Base-by-base conservation (phyloP, 2,113 vertebrate genomes). In the Cranoglanis bouderius region DNA sequence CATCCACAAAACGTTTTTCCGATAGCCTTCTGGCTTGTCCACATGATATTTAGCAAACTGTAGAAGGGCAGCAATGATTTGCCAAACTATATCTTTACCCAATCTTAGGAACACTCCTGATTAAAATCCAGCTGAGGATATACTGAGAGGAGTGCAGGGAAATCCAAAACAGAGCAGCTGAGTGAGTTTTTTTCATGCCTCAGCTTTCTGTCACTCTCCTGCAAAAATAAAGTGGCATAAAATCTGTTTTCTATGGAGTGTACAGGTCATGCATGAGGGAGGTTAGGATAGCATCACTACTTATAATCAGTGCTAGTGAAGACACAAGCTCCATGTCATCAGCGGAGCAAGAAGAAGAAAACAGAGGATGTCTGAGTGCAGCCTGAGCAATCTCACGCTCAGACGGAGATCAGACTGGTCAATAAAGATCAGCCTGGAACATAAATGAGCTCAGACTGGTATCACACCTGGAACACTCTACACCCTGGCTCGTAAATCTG, bases 151-250 rank as follows among this genome's bases (percentile, higher is more conserved):
- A 46, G 51, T 84, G 57, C 74, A 18, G 32, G 26, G 16, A 35
- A 80, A 46, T 14, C 82, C 55, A 80, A 81, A 70, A 78, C 84
- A 78, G 63, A 46, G 63, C 77, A 75, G 51, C 85, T 70, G 57
- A 6, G 53, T 63, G 40, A 55, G 55, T 29, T 84, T 74, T 84
- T 87, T 81, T 84, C 51, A 53, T 86, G 77, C 63, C 75, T 93
- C 91, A 91, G 90, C 90, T 91, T 94, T 91, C 93, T 85, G 87
- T 89, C 51, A 13, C 75, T 81, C 51, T 85, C 29, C 61, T 86
- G 70, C 10, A 35, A 63, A 74, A 88, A 85, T 61, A 86, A 86
- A 88, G 21, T 2, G 70, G 19, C 78, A 85, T 87, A 89, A 55
- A 61, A 84, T 13, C 61, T 43, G 55, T 80, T 89, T 88, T 90